Base-by-base conservation (phyloP, 2,113 vertebrate species). In the Ceratotherium simum region DNA sequence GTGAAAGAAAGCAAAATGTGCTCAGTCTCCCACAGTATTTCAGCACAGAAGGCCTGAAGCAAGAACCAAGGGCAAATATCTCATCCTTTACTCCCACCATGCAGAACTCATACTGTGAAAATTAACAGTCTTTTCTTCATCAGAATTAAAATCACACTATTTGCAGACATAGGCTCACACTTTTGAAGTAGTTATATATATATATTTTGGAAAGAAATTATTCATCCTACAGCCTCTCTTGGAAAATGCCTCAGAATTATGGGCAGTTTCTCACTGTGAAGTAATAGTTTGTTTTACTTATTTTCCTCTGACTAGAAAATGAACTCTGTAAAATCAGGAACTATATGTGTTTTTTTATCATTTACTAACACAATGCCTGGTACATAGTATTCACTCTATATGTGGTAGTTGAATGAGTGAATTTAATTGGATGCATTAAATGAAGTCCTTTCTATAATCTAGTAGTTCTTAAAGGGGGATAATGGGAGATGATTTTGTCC, bases 231-330 rank as follows among this genome's bases (percentile, higher is more conserved):
- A 62, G 21, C 5, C 13, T 54, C 23, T 5, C 31, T 62, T 92
- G 56, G 58, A 96, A 96, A 95, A 82, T 78, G 42, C 17, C 23
- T 94, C 27, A 64, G 21, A 70, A 90, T 94, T 92, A 84, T n/a
- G 75, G 73, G 54, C 8, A 60, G 7, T 60, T 90, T 73, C 56
- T 94, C 48, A 18, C 17, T 39, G 36, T 76, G 42, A 90, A 23
- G 72, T 81, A 85, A 70, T 64, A 54, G 36, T 46, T 39, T 91
- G 27, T 82, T 88, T 96, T 76, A 31, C 70, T 90, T 94, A 51
- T 76, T 91, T 91, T 86, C 14, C 18, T 96, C 33, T 97, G 27
- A 64, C 14, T 70, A 60, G 58, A 95, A 96, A 70, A 84, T 64
- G 65, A 92, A 83, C 6, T 85, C 14, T 42, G 25, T 81, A 36